phyloP scores from a whole-genome alignment of 2,888 invertebrate genomes.

The Globia sparganii region DNA sequence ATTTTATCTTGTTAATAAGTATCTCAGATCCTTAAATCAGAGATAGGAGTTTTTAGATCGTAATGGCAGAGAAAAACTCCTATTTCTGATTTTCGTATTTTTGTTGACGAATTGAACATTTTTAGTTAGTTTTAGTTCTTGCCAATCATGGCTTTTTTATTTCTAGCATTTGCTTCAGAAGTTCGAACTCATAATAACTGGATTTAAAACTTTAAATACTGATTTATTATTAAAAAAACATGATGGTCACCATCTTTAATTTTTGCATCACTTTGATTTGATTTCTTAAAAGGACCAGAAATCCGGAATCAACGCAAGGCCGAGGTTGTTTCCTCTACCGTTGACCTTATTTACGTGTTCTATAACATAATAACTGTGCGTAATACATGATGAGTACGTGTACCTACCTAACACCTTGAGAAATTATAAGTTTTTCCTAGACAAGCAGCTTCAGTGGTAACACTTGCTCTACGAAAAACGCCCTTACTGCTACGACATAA shows the following conservation, averaged over 20 bases:
- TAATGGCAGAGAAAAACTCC: too few relatives aligned
- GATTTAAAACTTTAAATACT: too few relatives aligned
- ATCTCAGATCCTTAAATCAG: too few relatives aligned
- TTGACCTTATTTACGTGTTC: constrained; percentile 42
- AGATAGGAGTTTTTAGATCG: too few relatives aligned
- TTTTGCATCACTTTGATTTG: neutral
- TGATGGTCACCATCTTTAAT: neutral
- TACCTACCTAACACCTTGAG: constrained; percentile 36
- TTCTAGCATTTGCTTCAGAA: neutral
- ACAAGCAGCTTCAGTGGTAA: neutral
- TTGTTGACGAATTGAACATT: too few relatives aligned
- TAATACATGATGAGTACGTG: constrained; percentile 16
- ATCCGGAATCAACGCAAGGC: neutral
- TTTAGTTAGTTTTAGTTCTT: too few relatives aligned
- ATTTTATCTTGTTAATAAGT: too few relatives aligned
- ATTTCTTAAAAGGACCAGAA: neutral
- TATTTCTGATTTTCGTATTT: too few relatives aligned
- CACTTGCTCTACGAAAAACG: neutral
- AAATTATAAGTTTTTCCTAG: constrained; percentile 34
- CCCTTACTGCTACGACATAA: neutral
- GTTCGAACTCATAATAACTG: neutral
- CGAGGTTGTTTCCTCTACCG: neutral
- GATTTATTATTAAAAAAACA: too few relatives aligned
- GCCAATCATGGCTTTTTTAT: too few relatives aligned
- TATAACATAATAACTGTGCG: constrained; percentile 4